Evolutionary conservation across 2,888 invertebrate species (phyloP), one percentile per base, ranked within the genome.

Genomic region (Heliconius erato): DNA sequence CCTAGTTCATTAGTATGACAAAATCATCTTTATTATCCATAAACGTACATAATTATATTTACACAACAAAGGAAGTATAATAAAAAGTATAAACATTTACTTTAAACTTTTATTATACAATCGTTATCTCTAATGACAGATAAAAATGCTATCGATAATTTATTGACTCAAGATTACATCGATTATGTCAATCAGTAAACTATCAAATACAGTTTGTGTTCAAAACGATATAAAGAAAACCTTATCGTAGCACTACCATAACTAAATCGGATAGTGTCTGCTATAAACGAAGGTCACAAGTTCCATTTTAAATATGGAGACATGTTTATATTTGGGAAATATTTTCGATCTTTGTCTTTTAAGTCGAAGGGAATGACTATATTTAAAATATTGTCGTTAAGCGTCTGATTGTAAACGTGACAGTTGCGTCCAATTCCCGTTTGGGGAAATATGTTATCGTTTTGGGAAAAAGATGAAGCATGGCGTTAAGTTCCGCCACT

Each of bases 111-210:
- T 26, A 72, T 44, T 72, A 44, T 44, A 72, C 28, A 49, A 44
- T 72, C 44, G 44, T 49, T 72, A 72, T 72, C 44, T 72, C 14
- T 72, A 72, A 28, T 72, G 11, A 44, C 72, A 49, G 72, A 72
- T 72, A 72, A 72, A 44, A 72, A 26, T 54, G 72, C 0, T 72
- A 44, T 72, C n/a, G 9, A 72, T 72, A 72, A 49, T n/a, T 49
- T 44, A 49, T 72, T 72, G 44, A 72, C 16, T 44, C 16, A 44
- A 72, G 26, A 71, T 72, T 72, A 72, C 44, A 71, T 44, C n/a
- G 26, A 71, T 71, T 44, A 71, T 35, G 44, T 44, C 40, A 71
- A 71, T 71, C 44, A 71, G 11, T 71, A 71, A 71, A 35, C n/a
- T 44, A 71, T 26, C 16, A 44, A 40, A 71, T 44, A 26, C 26